Evolutionary conservation across 2,797 vertebrate genomes (phyloP).

Genomic region (Melopsittacus undulatus): DNA sequence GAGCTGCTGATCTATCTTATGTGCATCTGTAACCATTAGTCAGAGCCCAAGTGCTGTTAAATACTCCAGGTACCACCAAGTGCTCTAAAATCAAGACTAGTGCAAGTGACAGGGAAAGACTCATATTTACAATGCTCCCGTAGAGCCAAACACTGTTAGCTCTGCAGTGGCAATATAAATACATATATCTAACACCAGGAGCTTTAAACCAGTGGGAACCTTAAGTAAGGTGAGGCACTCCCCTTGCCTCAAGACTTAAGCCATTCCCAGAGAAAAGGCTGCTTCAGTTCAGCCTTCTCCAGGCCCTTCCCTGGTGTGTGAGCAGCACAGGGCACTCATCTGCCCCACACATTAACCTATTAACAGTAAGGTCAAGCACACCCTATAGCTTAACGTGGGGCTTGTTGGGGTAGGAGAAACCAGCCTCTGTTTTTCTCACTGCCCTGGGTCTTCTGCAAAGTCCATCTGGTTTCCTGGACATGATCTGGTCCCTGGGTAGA

Average conservation of each 20-base stretch:
- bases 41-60: constrained; percentile 63
- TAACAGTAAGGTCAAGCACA: neutral
- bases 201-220: neutral
- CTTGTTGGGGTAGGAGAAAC: neutral
- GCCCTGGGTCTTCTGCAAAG: neutral
- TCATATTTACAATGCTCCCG: neutral
- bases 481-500: neutral
- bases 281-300: neutral
- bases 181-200: neutral
- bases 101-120: constrained; percentile 28
- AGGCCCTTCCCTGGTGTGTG: neutral
- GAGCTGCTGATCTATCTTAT: constrained; percentile 71
- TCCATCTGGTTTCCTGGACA: neutral
- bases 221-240: accelerated
- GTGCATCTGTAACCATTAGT: constrained; percentile 68
- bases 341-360: neutral
- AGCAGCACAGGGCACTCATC: neutral
- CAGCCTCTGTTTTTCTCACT: neutral
- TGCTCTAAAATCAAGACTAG: constrained; percentile 56
- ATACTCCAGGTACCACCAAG: constrained; percentile 48
- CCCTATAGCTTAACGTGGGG: too few species aligned
- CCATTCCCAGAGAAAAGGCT: neutral
- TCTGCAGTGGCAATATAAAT: neutral
- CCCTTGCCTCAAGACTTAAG: neutral
- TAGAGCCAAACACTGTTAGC: neutral